A percentile compares a stretch with the other conserved stretches of the same genome.
phyloP scores from a whole-genome alignment of 2,797 vertebrate species.

The Octomys mimax region DNA sequence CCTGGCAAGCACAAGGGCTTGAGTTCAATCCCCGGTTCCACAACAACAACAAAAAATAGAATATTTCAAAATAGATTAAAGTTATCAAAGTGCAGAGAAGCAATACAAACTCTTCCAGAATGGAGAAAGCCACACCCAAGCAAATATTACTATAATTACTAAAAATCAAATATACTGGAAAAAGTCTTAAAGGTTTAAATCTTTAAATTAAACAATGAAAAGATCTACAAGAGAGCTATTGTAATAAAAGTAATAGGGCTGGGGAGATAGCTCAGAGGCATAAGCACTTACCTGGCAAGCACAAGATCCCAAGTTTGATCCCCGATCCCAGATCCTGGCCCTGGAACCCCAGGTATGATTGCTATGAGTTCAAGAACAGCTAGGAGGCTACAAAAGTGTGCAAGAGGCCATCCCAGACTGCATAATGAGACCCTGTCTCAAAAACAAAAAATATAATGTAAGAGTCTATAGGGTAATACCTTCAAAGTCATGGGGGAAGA shows the following conservation, averaged over 20 bases:
- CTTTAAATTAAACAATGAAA: background rate
- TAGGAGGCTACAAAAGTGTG: too few relatives aligned
- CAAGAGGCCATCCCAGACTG: too few relatives aligned
- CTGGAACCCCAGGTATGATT: too few relatives aligned
- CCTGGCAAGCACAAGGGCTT: too few relatives aligned
- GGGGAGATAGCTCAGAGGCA: too few relatives aligned
- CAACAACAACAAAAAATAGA: background rate
- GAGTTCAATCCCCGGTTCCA: too few relatives aligned
- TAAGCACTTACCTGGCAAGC: too few relatives aligned
- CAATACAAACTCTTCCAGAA: slow-evolving; percentile 4
- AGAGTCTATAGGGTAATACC: background rate
- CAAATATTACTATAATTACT: background rate
- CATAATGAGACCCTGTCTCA: too few relatives aligned
- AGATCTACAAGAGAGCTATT: background rate
- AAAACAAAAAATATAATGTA: background rate
- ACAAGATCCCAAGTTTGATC: too few relatives aligned
- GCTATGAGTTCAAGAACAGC: too few relatives aligned
- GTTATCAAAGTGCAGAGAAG: background rate
- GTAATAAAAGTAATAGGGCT: background rate
- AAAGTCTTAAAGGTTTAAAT: background rate
- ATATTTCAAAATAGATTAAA: background rate
- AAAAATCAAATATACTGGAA: background rate
- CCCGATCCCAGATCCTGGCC: too few relatives aligned
- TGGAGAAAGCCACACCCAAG: background rate
- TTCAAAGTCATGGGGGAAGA: background rate